Evolutionary conservation across 1,140 invertebrate species (phyloP).

Genomic region (Notospermus geniculatus): DNA sequence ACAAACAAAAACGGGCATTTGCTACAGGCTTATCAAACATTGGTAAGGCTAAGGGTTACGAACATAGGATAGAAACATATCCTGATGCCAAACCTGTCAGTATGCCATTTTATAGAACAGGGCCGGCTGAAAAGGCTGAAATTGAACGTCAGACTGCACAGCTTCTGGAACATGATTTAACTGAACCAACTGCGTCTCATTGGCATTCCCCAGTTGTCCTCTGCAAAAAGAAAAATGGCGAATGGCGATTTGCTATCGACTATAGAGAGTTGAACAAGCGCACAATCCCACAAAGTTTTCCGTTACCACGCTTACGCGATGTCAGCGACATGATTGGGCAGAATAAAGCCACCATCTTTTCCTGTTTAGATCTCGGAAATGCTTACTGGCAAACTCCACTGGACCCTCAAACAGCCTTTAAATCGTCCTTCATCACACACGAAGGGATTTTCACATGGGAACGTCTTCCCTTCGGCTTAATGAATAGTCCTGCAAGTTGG

Average conservation of each 20-base stretch:
- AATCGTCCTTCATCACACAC: not conserved
- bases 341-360: not conserved
- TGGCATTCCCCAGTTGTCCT: not conserved
- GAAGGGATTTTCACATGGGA: conserved; percentile 19
- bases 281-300: not conserved
- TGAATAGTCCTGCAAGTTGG: conserved; percentile 18
- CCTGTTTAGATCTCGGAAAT: not conserved
- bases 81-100: not conserved
- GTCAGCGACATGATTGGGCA: not conserved
- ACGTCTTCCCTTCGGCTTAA: conserved; percentile 22
- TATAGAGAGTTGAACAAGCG: not conserved
- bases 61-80: not conserved
- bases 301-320: not conserved
- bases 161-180: not conserved
- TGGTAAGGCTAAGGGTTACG: not conserved
- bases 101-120: not conserved
- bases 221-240: not conserved
- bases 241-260: not conserved
- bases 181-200: not conserved
- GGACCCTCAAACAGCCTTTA: not conserved
- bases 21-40: not conserved
- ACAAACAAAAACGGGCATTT: not conserved
- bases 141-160: not conserved
- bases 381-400: not conserved
- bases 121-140: not conserved